These are phyloP conservation scores for Batillaria attramentaria DNA, from an alignment of 1,140 invertebrate species.

Conservation along the genomic window DNA sequence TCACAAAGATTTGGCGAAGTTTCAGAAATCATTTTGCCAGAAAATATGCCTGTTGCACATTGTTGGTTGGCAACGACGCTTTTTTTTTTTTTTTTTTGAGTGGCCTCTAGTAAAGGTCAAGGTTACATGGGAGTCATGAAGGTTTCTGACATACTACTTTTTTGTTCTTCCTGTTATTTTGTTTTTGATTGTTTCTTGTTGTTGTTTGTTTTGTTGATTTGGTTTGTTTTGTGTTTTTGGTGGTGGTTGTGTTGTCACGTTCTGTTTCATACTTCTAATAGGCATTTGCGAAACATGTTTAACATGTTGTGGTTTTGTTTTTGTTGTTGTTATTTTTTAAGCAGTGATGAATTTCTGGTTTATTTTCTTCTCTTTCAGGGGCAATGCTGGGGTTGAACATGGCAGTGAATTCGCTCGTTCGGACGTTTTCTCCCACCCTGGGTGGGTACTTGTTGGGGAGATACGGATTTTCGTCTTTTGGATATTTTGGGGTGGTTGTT, in stretches of 20 bases:
- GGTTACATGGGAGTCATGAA: too few relatives aligned
- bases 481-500: slow-evolving; percentile 60
- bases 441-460: slow-evolving; percentile 62
- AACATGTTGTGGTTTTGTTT: background rate
- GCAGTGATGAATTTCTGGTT: slow-evolving; percentile 13
- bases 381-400: slow-evolving; percentile 68
- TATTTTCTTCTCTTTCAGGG: slow-evolving; percentile 54
- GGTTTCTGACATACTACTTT: too few relatives aligned
- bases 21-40: background rate
- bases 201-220: background rate
- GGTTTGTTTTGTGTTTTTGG: background rate
- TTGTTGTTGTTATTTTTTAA: background rate
- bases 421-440: slow-evolving; percentile 63
- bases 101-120: too few relatives aligned
- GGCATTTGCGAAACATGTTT: too few relatives aligned
- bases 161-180: background rate
- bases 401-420: slow-evolving; percentile 66
- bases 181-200: background rate
- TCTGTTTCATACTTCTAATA: too few relatives aligned
- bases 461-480: slow-evolving; percentile 64
- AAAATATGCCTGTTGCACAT: background rate
- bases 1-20: slow-evolving; percentile 60
- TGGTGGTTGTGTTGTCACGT: background rate
- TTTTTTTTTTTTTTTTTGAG: too few relatives aligned
- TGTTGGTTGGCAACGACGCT: too few relatives aligned